phyloP scores from a whole-genome alignment of 1,140 invertebrate species.

The Anastrepha ludens region DNA sequence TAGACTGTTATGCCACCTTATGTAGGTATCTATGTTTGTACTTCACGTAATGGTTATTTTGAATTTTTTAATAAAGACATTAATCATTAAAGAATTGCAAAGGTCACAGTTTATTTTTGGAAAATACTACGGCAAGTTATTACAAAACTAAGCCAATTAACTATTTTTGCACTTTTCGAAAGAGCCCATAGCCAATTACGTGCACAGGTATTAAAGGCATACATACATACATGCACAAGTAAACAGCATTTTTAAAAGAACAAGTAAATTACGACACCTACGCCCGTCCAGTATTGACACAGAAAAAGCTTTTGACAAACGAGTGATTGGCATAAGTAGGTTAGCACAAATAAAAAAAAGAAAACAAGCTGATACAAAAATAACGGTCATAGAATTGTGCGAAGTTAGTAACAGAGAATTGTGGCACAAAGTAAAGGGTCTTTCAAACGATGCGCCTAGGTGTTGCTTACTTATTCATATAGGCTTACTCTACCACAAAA shows the following conservation, averaged over 20 bases:
- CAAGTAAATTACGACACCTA: background rate
- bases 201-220: background rate
- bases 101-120: slow-evolving; percentile 3
- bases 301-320: background rate
- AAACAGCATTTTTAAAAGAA: background rate
- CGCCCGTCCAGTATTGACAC: background rate
- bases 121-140: background rate
- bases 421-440: too few species aligned
- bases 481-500: too few species aligned
- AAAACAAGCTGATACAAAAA: background rate
- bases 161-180: background rate
- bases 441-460: too few species aligned
- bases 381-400: background rate
- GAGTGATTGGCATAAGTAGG: background rate
- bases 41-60: background rate
- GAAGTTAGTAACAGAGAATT: background rate
- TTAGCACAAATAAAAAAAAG: background rate
- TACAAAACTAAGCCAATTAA: slow-evolving; percentile 44
- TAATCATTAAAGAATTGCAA: background rate
- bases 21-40: too few species aligned
- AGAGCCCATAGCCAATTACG: background rate
- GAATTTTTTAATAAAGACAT: too few species aligned
- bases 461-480: too few species aligned
- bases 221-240: background rate
- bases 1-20: too few species aligned